A percentile compares a stretch with the other conserved stretches of the same genome.
These are phyloP conservation scores for Neodiprion fabricii DNA, from an alignment of 1,140 invertebrate genomes.

Conservation along the genomic window DNA sequence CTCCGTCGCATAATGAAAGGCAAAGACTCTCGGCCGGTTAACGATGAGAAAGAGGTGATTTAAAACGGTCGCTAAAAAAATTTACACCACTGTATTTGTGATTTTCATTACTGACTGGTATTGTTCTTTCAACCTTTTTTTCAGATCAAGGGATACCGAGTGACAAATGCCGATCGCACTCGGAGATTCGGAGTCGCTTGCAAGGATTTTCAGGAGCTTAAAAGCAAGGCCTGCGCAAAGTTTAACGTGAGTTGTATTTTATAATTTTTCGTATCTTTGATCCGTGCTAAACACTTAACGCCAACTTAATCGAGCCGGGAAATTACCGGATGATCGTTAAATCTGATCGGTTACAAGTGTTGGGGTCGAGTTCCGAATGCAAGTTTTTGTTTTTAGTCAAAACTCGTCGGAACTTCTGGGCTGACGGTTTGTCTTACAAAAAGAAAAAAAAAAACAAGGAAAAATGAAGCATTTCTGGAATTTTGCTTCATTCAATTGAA, in stretches of 20 bases:
- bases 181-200: conserved; percentile 75
- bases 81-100: neutral
- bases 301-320: neutral
- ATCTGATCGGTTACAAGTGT: too few relatives aligned
- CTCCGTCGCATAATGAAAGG: too few relatives aligned
- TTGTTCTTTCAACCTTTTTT: conserved; percentile 23
- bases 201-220: conserved; percentile 67
- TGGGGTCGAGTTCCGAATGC: too few relatives aligned
- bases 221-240: conserved; percentile 70
- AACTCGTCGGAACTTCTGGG: too few relatives aligned
- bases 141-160: conserved; percentile 73
- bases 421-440: too few relatives aligned
- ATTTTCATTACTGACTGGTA: neutral
- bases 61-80: too few relatives aligned
- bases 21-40: too few relatives aligned
- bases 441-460: too few relatives aligned
- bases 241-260: conserved; percentile 66
- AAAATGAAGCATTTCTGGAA: too few relatives aligned
- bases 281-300: neutral
- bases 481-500: too few relatives aligned
- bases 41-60: too few relatives aligned
- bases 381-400: too few relatives aligned
- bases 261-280: conserved; percentile 32
- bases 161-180: conserved; percentile 69
- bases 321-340: neutral